Conservation (phyloP, 2,797 vertebrate genomes). For the Characodon lateralis region DNA sequence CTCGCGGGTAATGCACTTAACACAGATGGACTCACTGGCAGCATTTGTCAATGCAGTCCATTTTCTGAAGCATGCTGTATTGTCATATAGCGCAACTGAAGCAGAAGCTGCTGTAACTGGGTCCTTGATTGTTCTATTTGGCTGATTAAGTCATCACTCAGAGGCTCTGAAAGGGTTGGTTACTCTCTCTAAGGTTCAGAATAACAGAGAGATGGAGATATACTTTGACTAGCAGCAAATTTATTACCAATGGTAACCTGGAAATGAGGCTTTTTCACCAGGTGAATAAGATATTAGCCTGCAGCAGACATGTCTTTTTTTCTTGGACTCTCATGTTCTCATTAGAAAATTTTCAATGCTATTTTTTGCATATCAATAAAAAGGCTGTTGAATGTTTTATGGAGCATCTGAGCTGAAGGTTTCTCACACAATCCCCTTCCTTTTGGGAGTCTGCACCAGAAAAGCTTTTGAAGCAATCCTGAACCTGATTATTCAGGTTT, state of each 20-base stretch:
- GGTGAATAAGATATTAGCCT: not conserved
- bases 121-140: not conserved
- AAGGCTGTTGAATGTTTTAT: not conserved
- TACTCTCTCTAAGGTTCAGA: not conserved
- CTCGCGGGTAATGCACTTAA: slow-evolving; percentile 27
- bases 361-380: not conserved
- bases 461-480: not conserved
- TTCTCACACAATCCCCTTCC: not conserved
- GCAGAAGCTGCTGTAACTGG: not conserved
- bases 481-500: not conserved
- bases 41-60: slow-evolving; percentile 21
- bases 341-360: not conserved
- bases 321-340: not conserved
- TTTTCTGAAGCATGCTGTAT: slow-evolving; percentile 4
- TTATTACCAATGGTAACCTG: not conserved
- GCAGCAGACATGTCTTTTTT: not conserved
- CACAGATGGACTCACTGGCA: slow-evolving; percentile 28
- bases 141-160: not conserved
- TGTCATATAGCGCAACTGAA: not conserved
- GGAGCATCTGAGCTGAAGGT: not conserved
- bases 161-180: not conserved
- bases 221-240: not conserved
- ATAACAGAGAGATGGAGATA: not conserved
- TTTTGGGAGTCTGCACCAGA: not conserved
- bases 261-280: not conserved